These are phyloP conservation scores for Notospermus geniculatus DNA, from an alignment of 1,140 invertebrate genomes.

Conservation along the genomic window DNA sequence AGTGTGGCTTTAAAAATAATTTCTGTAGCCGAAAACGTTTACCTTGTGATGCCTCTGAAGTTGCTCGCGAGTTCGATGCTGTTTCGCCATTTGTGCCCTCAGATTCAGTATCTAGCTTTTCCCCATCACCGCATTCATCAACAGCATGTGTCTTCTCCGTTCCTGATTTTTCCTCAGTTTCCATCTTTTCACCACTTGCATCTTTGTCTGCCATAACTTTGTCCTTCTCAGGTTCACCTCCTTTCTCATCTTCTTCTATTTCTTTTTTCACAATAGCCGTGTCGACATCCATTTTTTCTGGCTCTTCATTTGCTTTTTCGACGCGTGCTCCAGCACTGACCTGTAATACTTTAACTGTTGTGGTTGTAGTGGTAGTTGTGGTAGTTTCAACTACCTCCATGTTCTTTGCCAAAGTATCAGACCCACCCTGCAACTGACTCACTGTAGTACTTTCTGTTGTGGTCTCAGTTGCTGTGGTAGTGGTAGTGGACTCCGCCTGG, in stretches of 20 bases:
- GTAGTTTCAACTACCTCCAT: conserved; percentile 22
- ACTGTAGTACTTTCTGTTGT: not conserved
- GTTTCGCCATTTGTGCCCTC: no score
- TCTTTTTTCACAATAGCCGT: not conserved
- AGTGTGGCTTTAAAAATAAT: no score
- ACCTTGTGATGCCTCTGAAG: no score
- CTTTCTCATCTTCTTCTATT: conserved; percentile 2
- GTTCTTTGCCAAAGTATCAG: conserved; percentile 3
- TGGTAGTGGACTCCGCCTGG: not conserved
- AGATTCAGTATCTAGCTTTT: no score
- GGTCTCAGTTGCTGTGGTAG: not conserved
- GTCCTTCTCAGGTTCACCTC: not conserved
- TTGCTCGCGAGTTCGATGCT: no score
- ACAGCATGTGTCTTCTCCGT: not conserved
- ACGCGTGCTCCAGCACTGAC: not conserved
- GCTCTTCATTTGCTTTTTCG: not conserved
- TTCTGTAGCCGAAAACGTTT: no score
- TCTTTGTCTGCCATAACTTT: not conserved
- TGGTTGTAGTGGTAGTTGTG: conserved; percentile 32
- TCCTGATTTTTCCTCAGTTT: not conserved
- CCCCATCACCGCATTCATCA: not conserved
- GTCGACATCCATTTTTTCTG: not conserved
- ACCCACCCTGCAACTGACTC: not conserved
- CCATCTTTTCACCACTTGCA: not conserved
- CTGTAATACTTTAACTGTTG: conserved; percentile 18